Conservation (phyloP, 2,888 invertebrate genomes). For the Dasysyrphus tricinctus region DNA sequence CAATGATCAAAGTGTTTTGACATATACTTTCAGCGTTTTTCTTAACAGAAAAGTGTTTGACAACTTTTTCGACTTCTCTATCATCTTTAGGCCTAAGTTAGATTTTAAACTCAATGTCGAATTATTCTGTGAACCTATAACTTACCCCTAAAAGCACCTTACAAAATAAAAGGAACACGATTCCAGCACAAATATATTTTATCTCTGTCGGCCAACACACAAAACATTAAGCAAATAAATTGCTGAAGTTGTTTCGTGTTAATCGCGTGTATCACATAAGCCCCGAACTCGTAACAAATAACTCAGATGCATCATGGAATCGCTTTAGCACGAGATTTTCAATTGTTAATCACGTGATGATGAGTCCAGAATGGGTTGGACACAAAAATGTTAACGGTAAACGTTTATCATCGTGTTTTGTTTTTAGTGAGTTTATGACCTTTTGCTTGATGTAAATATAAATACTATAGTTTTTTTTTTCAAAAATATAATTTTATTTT, state of each 20-base stretch:
- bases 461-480: background rate
- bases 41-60: background rate
- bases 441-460: constrained; percentile 15
- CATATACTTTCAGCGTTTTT: no score
- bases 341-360: constrained; percentile 59
- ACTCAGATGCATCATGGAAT: constrained; percentile 45
- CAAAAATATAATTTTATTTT: constrained; percentile 4
- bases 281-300: constrained; percentile 39
- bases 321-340: constrained; percentile 62
- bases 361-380: constrained; percentile 50
- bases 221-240: constrained; percentile 51
- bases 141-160: background rate
- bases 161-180: constrained; percentile 7
- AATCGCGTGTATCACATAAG: constrained; percentile 63
- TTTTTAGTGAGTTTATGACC: constrained; percentile 57
- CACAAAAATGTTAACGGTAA: constrained; percentile 4
- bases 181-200: constrained; percentile 34
- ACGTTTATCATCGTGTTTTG: constrained; percentile 15
- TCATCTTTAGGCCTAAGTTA: background rate
- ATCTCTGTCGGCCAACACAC: constrained; percentile 30
- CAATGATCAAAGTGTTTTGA: no score
- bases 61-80: background rate
- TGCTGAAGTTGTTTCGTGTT: constrained; percentile 35
- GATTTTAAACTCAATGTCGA: background rate
- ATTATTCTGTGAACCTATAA: background rate